phyloP scores from a whole-genome alignment of 2,797 vertebrate genomes.

The Bovichtus diacanthus region DNA sequence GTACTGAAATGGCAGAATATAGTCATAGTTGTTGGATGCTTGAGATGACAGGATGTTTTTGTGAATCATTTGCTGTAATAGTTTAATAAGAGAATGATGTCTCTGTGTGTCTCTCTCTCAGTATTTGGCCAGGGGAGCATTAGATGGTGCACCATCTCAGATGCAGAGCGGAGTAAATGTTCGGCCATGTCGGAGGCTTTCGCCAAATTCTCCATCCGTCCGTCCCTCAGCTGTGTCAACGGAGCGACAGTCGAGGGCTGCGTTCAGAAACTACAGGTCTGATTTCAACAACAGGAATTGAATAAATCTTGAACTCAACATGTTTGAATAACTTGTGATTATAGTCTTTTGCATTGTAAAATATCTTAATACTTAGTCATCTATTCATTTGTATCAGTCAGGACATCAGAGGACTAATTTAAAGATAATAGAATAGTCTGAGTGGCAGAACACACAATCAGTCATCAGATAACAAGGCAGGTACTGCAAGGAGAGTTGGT shows the following conservation, averaged over 20 bases:
- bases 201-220: conserved; percentile 79
- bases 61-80: not conserved
- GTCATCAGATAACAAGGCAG: conserved; percentile 34
- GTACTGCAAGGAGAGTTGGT: not conserved
- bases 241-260: conserved; percentile 81
- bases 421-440: not conserved
- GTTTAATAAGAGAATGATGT: not conserved
- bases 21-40: not conserved
- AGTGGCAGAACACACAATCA: conserved; percentile 10
- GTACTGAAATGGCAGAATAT: not conserved
- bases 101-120: conserved; percentile 55
- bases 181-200: conserved; percentile 88
- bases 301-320: not conserved
- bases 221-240: conserved; percentile 83
- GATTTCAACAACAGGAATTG: conserved; percentile 21
- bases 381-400: not conserved
- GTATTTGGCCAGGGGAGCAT: conserved; percentile 80
- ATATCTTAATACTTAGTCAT: not conserved
- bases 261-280: conserved; percentile 87
- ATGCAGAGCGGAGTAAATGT: conserved; percentile 89
- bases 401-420: not conserved
- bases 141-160: conserved; percentile 92
- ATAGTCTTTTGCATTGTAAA: not conserved
- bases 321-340: not conserved
- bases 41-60: not conserved